Evolutionary conservation across 1,140 invertebrate genomes (phyloP).

Genomic region (Lanistes nyassanus): DNA sequence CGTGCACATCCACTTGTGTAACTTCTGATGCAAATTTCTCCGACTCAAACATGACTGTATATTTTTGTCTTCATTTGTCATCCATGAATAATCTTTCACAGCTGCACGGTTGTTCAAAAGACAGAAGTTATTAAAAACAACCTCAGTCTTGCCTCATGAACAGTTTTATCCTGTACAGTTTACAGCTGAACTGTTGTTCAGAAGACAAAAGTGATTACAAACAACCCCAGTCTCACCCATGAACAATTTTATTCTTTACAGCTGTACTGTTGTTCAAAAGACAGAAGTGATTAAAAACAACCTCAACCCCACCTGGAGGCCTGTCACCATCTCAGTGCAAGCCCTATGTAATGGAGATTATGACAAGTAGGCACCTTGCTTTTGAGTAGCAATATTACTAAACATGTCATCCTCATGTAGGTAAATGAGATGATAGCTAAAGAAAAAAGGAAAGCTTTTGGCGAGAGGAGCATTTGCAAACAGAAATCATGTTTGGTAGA

Average conservation of each 20-base stretch:
- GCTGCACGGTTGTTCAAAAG: slow-evolving; percentile 69
- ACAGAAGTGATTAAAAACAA: slow-evolving; percentile 71
- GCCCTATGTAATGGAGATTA: slow-evolving; percentile 73
- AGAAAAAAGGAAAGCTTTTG: too few species aligned
- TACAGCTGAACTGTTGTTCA: slow-evolving; percentile 68
- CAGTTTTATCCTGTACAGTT: too few species aligned
- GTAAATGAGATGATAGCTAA: too few species aligned
- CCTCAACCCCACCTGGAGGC: slow-evolving; percentile 71
- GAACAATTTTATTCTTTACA: slow-evolving; percentile 37
- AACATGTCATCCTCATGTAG: background rate
- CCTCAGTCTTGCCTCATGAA: slow-evolving; percentile 68
- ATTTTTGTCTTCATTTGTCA: background rate
- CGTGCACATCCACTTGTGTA: too few species aligned
- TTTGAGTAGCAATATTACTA: background rate
- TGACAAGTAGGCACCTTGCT: slow-evolving; percentile 59
- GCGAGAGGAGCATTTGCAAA: too few species aligned
- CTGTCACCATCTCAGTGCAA: slow-evolving; percentile 68
- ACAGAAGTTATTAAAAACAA: slow-evolving; percentile 71
- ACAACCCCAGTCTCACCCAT: background rate
- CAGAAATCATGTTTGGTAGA: too few species aligned
- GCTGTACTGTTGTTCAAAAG: slow-evolving; percentile 69
- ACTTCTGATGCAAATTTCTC: too few species aligned
- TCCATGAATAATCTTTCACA: slow-evolving; percentile 36
- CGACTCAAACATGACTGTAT: background rate
- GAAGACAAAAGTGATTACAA: slow-evolving; percentile 42